phyloP scores from a whole-genome alignment of 2,888 invertebrate genomes.

The Pristionchus japonicus region DNA sequence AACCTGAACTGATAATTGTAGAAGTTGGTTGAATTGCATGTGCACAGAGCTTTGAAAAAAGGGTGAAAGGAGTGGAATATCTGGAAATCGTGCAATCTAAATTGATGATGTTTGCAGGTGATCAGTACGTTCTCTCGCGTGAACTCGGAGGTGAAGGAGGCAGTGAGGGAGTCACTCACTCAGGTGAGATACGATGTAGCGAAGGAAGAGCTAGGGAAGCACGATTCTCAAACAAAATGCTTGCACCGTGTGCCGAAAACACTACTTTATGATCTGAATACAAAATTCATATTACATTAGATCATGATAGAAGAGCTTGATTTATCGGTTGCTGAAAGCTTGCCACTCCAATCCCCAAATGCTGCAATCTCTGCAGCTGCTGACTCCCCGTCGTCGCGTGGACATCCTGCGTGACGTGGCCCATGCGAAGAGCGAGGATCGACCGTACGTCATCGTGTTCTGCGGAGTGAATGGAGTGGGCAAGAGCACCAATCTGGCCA shows the following conservation, averaged over 20 bases:
- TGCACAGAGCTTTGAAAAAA: too few species aligned
- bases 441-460: slow-evolving; percentile 95
- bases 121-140: slow-evolving; percentile 93
- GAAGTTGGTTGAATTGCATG: too few species aligned
- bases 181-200: slow-evolving; percentile 74
- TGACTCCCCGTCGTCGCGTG: slow-evolving; percentile 93
- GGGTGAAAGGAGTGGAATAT: too few species aligned
- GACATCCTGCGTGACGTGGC: slow-evolving; percentile 96
- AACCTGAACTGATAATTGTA: too few species aligned
- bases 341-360: too few species aligned
- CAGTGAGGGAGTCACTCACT: slow-evolving; percentile 91
- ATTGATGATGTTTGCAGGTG: slow-evolving; percentile 56
- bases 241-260: too few species aligned
- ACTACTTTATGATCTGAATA: too few species aligned
- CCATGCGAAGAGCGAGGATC: slow-evolving; percentile 86
- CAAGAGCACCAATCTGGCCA: slow-evolving; percentile 97
- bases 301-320: too few species aligned
- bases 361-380: slow-evolving; percentile 80
- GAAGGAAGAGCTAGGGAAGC: not conserved
- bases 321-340: too few species aligned
- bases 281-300: too few species aligned
- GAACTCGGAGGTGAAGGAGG: slow-evolving; percentile 88
- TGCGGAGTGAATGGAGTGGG: slow-evolving; percentile 99
- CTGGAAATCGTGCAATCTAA: not conserved
- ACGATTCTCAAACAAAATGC: too few species aligned